phyloP scores from a whole-genome alignment of 2,888 invertebrate species.

The Boloria selene region DNA sequence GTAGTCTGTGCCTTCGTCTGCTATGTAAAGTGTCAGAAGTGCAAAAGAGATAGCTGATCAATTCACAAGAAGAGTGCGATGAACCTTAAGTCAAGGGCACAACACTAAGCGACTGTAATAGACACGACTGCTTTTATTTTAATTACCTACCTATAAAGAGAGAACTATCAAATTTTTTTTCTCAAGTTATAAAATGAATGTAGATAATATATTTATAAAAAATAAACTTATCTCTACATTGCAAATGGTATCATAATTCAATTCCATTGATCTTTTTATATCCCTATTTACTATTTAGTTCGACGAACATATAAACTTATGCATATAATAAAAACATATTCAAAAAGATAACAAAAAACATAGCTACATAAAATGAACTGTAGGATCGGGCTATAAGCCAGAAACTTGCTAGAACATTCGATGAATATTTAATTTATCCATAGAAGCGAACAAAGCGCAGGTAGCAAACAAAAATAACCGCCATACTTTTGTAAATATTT shows the following conservation, averaged over 20 bases:
- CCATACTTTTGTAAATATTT: constrained; percentile 9
- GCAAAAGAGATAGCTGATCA: constrained; percentile 22
- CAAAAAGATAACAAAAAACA: too few species aligned
- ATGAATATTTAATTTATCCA: constrained; percentile 8
- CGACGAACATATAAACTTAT: too few species aligned
- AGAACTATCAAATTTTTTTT: background rate
- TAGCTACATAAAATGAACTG: too few species aligned
- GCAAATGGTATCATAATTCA: background rate
- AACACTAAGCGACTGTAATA: constrained; percentile 39
- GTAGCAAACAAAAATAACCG: constrained; percentile 18
- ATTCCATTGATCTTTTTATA: background rate
- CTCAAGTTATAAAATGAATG: background rate
- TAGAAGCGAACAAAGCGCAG: constrained; percentile 8
- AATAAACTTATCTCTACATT: background rate
- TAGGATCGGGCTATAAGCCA: too few species aligned
- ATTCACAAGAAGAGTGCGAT: constrained; percentile 32
- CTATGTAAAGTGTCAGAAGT: background rate
- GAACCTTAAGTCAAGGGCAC: constrained; percentile 43
- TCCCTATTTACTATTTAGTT: too few species aligned
- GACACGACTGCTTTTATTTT: constrained; percentile 23
- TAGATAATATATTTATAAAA: background rate
- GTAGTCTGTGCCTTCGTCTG: constrained; percentile 3
- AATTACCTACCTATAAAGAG: constrained; percentile 8
- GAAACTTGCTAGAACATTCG: constrained; percentile 4
- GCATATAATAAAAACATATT: too few species aligned